These are phyloP conservation scores for Chaetops frenatus DNA, from an alignment of 2,113 vertebrate species.

Conservation along the genomic window DNA sequence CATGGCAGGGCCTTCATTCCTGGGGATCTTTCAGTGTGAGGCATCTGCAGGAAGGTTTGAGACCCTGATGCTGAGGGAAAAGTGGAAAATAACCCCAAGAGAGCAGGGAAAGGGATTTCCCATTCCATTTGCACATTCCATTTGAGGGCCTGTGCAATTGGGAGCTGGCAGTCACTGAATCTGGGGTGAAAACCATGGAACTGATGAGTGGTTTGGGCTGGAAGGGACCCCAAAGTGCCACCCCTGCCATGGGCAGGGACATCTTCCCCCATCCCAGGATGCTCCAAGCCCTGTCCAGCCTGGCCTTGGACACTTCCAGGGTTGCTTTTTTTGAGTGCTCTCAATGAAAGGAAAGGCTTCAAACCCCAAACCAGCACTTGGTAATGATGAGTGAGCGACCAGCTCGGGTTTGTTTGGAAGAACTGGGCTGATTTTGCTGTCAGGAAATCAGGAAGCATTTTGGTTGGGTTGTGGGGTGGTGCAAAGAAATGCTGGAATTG, in stretches of 20 bases:
- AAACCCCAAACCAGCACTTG: neutral
- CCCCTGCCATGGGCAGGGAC: neutral
- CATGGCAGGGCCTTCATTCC: neutral
- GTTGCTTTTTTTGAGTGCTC: neutral
- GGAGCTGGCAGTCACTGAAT: neutral
- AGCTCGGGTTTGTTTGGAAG: neutral
- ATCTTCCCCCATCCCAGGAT: neutral
- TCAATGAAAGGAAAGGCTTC: neutral
- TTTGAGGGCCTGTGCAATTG: rapidly evolving
- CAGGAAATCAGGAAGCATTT: neutral
- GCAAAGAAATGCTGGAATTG: neutral
- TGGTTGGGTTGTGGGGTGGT: neutral
- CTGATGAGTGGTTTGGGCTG: neutral
- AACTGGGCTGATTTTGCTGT: neutral
- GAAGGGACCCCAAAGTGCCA: neutral
- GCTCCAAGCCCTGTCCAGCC: neutral
- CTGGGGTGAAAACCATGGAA: neutral
- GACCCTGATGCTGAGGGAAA: neutral
- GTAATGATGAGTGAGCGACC: neutral
- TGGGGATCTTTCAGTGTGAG: neutral
- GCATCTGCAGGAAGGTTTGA: neutral
- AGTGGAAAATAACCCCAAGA: neutral
- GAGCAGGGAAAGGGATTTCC: neutral
- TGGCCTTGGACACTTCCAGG: neutral
- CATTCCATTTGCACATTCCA: neutral